Evolutionary conservation across 2,797 vertebrate genomes (phyloP), one percentile per base, ranked within the genome.

Genomic region (Syngnathus rostellatus): DNA sequence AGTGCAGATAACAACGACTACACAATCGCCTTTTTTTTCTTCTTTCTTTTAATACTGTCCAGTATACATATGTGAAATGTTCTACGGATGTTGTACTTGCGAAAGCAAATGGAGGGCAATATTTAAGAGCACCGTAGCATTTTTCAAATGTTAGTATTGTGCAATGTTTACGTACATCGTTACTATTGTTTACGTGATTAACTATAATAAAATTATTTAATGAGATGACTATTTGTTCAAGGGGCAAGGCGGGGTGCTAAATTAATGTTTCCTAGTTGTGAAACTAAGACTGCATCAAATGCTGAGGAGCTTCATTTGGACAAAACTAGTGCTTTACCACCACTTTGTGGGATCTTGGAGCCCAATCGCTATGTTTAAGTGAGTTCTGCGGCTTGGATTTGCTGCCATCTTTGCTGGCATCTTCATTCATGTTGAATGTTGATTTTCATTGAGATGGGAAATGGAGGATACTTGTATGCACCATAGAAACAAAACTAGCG

Each of bases 1-100:
- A 17, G 55, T 50, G 43, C 75, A 71, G 73, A 71, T 73, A 67
- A 64, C 59, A 7, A 14, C 58, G 25, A 65, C 31, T 53, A 62
- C 51, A 37, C n/a, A 17, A n/a, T 9, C 10, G 6, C 1, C 4
- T 25, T 57, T 51, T 21, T 51, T n/a, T 51, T 51, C 1, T n/a
- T 50, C n/a, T 51, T n/a, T 50, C n/a, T 19, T 8, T 38, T 8
- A 31, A 31, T 31, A 31, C 31, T 31, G 31, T 31, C 31, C 31
- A 31, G 31, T 31, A 2, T 31, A 31, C 2, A 31, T 31, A 31
- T 31, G 31, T 31, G 31, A 31, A 31, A 31, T 31, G 0, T 17
- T 58, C 5, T 38, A 17, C n/a, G 38, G 17, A 10, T 60, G 14
- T 21, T 21, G n/a, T 53, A n/a, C 50, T 38, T 39, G 17, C 19